Conservation (phyloP, 2,113 vertebrate genomes). For the Pedetes capensis region DNA sequence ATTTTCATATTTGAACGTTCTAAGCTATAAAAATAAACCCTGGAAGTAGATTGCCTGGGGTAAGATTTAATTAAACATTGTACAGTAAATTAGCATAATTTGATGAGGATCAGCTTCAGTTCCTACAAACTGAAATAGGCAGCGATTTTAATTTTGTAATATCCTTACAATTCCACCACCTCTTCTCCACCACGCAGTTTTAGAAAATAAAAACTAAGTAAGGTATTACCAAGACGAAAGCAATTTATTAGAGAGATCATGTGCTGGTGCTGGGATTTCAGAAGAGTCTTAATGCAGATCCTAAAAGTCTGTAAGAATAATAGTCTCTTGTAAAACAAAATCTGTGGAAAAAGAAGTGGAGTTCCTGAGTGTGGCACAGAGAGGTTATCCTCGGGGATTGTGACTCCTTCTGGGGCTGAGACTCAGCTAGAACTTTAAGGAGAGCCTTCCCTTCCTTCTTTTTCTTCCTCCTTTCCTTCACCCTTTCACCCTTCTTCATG, state of each 20-base stretch:
- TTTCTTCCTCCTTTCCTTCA: neutral
- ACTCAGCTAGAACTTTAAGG: neutral
- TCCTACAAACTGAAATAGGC: conserved; percentile 63
- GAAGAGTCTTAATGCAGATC: neutral
- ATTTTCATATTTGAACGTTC: conserved; percentile 68
- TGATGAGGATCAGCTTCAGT: conserved; percentile 69
- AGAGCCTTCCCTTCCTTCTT: neutral
- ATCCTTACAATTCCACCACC: conserved; percentile 54
- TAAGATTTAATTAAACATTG: conserved; percentile 72
- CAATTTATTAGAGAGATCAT: conserved; percentile 6
- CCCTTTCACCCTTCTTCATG: accelerated
- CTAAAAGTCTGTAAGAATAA: neutral
- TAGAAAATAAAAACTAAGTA: conserved; percentile 56
- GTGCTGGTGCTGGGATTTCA: neutral
- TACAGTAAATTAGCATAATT: conserved; percentile 76
- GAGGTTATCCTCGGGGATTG: neutral
- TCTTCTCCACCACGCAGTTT: conserved; percentile 54
- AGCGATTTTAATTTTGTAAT: conserved; percentile 66
- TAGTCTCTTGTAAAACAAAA: neutral
- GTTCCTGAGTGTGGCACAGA: neutral
- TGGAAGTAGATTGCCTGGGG: conserved; percentile 62
- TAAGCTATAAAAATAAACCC: conserved; percentile 71
- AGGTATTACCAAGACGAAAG: conserved; percentile 30
- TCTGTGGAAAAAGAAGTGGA: neutral
- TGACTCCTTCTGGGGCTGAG: neutral